Evolutionary conservation across 2,888 invertebrate species (phyloP).

Genomic region (Acleris literana): DNA sequence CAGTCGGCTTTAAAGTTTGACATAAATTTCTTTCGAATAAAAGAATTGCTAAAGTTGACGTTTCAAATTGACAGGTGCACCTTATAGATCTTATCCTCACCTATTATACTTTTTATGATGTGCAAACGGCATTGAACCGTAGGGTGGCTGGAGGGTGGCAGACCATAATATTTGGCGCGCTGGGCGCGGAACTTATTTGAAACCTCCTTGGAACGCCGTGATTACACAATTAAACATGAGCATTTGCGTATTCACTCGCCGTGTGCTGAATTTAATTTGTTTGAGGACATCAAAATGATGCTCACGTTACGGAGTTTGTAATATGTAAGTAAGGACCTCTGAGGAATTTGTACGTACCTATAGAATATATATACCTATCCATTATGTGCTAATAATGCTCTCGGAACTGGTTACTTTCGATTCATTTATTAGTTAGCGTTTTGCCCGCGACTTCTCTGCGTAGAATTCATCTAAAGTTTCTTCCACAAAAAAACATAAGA

Average conservation of each 20-base stretch:
- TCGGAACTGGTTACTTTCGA: too few species aligned
- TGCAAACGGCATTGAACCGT: too few species aligned
- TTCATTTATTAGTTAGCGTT: too few species aligned
- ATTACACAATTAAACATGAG: slow-evolving; percentile 27
- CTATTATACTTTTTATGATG: too few species aligned
- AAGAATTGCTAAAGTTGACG: too few species aligned
- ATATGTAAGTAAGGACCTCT: slow-evolving; percentile 18
- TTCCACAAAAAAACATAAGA: too few species aligned
- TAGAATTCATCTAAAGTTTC: too few species aligned
- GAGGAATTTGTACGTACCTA: slow-evolving; percentile 5
- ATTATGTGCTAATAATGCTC: not conserved
- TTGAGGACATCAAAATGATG: slow-evolving; percentile 57
- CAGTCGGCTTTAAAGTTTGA: not conserved
- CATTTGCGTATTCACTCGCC: slow-evolving; percentile 52
- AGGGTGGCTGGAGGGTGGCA: too few species aligned
- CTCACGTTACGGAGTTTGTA: slow-evolving; percentile 47
- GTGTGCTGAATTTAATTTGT: slow-evolving; percentile 59
- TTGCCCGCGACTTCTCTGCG: too few species aligned
- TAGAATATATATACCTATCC: not conserved
- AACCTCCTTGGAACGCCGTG: slow-evolving; percentile 16
- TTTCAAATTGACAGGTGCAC: too few species aligned
- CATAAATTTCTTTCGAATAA: not conserved
- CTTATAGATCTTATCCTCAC: too few species aligned
- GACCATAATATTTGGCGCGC: too few species aligned
- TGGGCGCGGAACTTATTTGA: not conserved